Percentiles rank a stretch among this genome's conserved stretches.
Evolutionary conservation across 2,888 invertebrate species (phyloP).

Genomic region (Agrochola lychnidis): DNA sequence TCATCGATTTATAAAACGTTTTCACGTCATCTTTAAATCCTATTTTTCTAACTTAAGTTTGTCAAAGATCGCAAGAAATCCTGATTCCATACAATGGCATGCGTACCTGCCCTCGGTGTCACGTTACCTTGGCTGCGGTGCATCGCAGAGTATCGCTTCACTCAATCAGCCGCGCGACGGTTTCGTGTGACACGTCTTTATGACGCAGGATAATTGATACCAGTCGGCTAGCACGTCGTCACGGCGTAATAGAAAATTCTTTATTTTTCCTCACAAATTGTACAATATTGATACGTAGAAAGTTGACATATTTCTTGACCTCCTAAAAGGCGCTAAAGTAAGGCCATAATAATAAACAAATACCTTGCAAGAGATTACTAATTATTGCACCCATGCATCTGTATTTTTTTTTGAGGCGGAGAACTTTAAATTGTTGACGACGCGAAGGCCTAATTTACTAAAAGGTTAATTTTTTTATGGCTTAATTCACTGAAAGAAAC

Average conservation of each 20-base stretch:
- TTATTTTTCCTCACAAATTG: neutral
- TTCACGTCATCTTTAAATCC: neutral
- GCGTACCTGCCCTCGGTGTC: slow-evolving; percentile 24
- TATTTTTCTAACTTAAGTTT: neutral
- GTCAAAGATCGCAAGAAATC: slow-evolving; percentile 9
- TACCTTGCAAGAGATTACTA: neutral
- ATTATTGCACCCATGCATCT: neutral
- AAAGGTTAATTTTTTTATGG: no score
- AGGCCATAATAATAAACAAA: neutral
- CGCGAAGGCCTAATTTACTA: no score
- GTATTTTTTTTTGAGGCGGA: neutral
- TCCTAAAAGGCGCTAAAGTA: neutral
- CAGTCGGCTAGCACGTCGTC: slow-evolving; percentile 44
- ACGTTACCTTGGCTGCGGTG: slow-evolving; percentile 58
- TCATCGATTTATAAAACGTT: no score
- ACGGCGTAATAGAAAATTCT: slow-evolving; percentile 1
- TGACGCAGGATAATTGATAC: slow-evolving; percentile 70
- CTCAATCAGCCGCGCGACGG: slow-evolving; percentile 70
- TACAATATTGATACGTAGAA: neutral
- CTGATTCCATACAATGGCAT: slow-evolving; percentile 4
- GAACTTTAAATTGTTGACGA: no score
- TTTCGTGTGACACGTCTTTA: slow-evolving; percentile 70
- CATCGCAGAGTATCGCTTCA: slow-evolving; percentile 69
- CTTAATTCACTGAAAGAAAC: no score
- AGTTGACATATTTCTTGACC: neutral